Evolutionary conservation across 2,113 vertebrate species (phyloP), one percentile per base, ranked within the genome.

Genomic region (Coryphaenoides rupestris): DNA sequence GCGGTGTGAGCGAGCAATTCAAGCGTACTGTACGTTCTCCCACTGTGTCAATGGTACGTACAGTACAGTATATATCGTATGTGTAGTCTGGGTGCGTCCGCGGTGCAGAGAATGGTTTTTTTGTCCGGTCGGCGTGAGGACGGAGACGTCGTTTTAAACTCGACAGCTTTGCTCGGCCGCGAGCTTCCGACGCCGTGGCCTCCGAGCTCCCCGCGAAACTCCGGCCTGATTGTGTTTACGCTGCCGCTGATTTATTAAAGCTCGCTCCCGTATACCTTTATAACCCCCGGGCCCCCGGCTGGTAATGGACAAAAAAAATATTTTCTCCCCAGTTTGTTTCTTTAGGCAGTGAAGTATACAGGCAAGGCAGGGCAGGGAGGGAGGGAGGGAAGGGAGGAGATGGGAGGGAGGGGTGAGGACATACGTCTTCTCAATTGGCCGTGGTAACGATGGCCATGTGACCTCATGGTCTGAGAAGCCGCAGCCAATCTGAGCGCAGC

Each of bases 161-260:
- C 70, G n/a, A n/a, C 28, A 12, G 33, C 33, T 40, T n/a, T n/a
- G 13, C 33, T 12, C 33, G 9, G 70, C 71, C 63, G 79, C 66
- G 49, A 60, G 64, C 83, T 85, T 86, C 85, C n/a, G 86, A 79
- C 87, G 81, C 76, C 73, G 75, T 79, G 71, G n/a, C n/a, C 64
- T 60, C 66, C 58, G n/a, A 23, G 33, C 63, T 77, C 66, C 64
- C 66, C 63, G n/a, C n/a, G n/a, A 62, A 73, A 63, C 60, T 49
- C 23, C 60, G 73, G 77, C 76, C 40, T 86, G 86, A 88, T 86
- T 87, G 77, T 87, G 82, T 89, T 90, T 89, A 87, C 78, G 79
- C 69, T 79, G 72, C 76, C 70, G 24, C 72, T 88, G 85, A 86
- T 88, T 87, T 87, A 87, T 87, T 81, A 72, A 77, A 70, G 73